Conservation (phyloP, 2,888 invertebrate genomes). For the Leptinotarsa haldemani region DNA sequence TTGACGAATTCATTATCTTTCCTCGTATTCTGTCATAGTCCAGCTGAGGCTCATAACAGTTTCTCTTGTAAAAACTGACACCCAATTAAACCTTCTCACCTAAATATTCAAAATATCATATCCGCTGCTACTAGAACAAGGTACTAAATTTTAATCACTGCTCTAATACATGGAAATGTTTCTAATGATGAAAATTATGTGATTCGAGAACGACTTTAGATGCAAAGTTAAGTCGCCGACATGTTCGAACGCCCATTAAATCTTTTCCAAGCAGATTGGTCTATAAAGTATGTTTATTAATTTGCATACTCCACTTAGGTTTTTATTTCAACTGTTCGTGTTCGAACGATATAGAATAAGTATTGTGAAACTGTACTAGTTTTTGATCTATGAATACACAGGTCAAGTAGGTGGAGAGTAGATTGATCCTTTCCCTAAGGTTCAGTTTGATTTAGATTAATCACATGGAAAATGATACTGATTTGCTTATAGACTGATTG, state of each 20-base stretch:
- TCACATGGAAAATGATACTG: too few relatives aligned
- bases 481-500: too few relatives aligned
- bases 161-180: conserved; percentile 1
- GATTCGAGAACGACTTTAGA: conserved; percentile 14
- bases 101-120: not conserved
- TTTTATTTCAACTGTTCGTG: conserved; percentile 9
- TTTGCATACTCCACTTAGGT: conserved; percentile 8
- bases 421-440: too few relatives aligned
- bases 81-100: not conserved
- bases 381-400: not conserved
- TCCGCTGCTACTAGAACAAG: conserved; percentile 4
- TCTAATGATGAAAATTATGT: not conserved
- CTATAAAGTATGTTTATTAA: conserved; percentile 1
- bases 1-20: too few relatives aligned
- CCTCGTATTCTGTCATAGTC: too few relatives aligned
- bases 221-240: conserved; percentile 1
- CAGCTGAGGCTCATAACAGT: not conserved
- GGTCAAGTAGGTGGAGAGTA: too few relatives aligned
- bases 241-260: conserved; percentile 17
- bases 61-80: not conserved
- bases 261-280: not conserved
- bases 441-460: too few relatives aligned
- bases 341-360: not conserved
- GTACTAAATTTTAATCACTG: conserved; percentile 2
- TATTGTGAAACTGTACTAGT: not conserved